Evolutionary conservation across 1,140 invertebrate genomes (phyloP), one percentile per base, ranked within the genome.

Genomic region (Zaprionus capensis): DNA sequence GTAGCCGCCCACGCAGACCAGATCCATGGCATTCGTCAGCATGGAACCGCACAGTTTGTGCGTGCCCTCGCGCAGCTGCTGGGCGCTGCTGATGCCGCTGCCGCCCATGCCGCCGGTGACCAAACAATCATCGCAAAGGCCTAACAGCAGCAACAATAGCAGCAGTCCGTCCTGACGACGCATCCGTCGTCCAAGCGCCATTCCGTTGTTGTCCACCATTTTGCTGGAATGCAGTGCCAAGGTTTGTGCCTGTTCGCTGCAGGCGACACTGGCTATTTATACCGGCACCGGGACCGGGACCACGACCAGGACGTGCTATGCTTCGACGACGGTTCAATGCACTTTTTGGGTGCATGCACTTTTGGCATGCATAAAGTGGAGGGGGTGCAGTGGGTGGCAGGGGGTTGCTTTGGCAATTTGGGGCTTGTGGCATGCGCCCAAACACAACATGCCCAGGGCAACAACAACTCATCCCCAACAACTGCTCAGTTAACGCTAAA

Each of bases 31-130:
- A 51, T 80, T 70, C 53, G 80, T 78, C 24, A 91, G 71, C 0
- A 59, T 66, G 2, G 71, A 22, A 36, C 88, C 88, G 41, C 88
- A 91, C 24, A 91, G 66, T 38, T 85, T 91, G 64, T 91, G 87
- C 51, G 38, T 65, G 58, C 88, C 83, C 44, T 51, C 31, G n/a
- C 78, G 67, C 67, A 83, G 56, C 38, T 75, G 74, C 31, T 81
- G 74, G 38, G 62, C 77, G 1, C 41, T 20, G 26, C 20, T 28
- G 17, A 58, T 36, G 20, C 20, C 24, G 56, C 12, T 38, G 63
- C 36, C n/a, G 64, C 49, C 17, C 2, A 6, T 22, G 38, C 20
- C 17, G 59, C 9, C 17, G 59, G 28, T 24, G 6, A 41, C 15
- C 53, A 56, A 41, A 34, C 66, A 53, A 59, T 41, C n/a, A 17